Base-by-base conservation (phyloP, 2,797 vertebrate species). In the Phrynocephalus forsythii region DNA sequence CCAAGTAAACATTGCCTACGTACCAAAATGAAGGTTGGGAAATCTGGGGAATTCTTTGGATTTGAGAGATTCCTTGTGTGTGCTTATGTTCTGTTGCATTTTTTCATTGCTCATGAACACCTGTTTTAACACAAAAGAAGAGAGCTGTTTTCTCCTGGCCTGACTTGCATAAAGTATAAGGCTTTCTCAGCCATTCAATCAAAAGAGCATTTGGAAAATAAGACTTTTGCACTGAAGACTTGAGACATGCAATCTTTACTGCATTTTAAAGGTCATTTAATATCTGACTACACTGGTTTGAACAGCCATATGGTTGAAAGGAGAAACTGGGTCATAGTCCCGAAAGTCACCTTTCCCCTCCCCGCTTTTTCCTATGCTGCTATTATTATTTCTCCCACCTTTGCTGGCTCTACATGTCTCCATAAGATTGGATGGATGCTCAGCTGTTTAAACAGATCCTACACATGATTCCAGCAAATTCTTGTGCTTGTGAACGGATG, bases 161-260 rank as follows among this genome's bases (percentile, higher is more conserved):
- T 95, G 94, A 96, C 96, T 96, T 95, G 93, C 91, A 7, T 95
- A 95, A 94, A 93, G 95, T 80, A 86, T 95, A 95, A 94, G 92
- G 91, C 88, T 94, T 93, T 91, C 93, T 89, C 92, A 92, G 91
- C 94, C 95, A 95, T 93, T 93, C 96, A 95, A 92, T 95, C 94
- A 91, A 87, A 86, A 89, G 94, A 95, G 90, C 92, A 92, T 93
- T 93, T 33, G 66, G 91, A 93, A 92, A 85, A 85, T 85, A 95
- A 44, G 95, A 95, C 93, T 96, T 96, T 95, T 95, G 96, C 96
- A 97, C 96, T 97, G 96, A 97, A 96, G 96, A 96, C 95, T 96
- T 95, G 95, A 96, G 91, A 94, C 94, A 95, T 95, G 96, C 96
- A 95, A 96, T 97, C 97, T 97, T 97, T 97, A 96, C 97, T 95